Percentiles rank a stretch among this genome's conserved stretches.
Evolutionary conservation across 2,888 invertebrate genomes (phyloP).

Genomic region (Heliconius charithonia): DNA sequence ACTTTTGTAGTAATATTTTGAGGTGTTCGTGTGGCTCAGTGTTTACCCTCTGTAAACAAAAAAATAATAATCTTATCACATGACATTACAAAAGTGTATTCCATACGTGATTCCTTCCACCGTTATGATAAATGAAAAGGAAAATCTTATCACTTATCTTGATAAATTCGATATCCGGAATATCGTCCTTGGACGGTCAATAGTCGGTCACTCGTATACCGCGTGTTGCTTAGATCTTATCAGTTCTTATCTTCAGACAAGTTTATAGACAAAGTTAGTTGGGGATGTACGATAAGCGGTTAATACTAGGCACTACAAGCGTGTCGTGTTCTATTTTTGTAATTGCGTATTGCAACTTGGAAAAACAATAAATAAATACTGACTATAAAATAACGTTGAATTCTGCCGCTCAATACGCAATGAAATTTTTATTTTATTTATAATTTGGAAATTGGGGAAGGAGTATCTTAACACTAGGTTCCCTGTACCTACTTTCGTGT

Average conservation of each 20-base stretch:
- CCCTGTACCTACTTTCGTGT: too few relatives aligned
- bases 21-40: background rate
- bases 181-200: slow-evolving; percentile 27
- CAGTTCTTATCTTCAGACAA: slow-evolving; percentile 65
- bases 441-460: too few relatives aligned
- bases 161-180: slow-evolving; percentile 1
- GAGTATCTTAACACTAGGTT: too few relatives aligned
- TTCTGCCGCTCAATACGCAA: too few relatives aligned
- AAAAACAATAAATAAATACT: background rate
- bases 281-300: slow-evolving; percentile 46
- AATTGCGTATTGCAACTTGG: background rate
- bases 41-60: background rate
- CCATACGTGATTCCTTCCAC: background rate
- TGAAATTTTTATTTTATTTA: too few relatives aligned
- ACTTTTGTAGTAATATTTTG: too few relatives aligned
- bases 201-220: slow-evolving; percentile 52
- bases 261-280: slow-evolving; percentile 49
- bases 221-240: slow-evolving; percentile 59
- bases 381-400: background rate
- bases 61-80: background rate
- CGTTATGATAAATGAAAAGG: slow-evolving; percentile 13
- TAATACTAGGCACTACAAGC: background rate
- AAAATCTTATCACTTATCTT: slow-evolving; percentile 14
- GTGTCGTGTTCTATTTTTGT: slow-evolving; percentile 31
- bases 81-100: background rate